Evolutionary conservation across 1,140 invertebrate species (phyloP), one percentile per base, ranked within the genome.

Genomic region (Listronotus oregonensis): DNA sequence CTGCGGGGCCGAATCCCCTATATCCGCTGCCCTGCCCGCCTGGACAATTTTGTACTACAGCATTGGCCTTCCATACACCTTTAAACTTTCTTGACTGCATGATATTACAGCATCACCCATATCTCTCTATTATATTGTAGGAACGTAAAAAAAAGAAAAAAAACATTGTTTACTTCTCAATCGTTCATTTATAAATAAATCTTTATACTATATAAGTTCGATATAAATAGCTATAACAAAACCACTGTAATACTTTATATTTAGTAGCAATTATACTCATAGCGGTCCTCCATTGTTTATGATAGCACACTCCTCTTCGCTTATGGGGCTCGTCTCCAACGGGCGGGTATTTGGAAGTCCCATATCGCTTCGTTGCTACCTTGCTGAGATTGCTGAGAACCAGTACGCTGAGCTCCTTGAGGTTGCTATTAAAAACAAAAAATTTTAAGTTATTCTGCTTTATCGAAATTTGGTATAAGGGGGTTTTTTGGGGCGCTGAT

Each of bases 271-370:
- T 18, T 18, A 21, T 6, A n/a, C 44, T 46, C 62, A 70, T 17
- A 70, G 43, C 12, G 72, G 72, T 17, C 73, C 73, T n/a, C 75
- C 75, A 37, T 71, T 71, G 49, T 77, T 77, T 18, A 77, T 75
- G 14, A 66, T 51, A 21, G 70, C 74, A 50, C 73, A 73, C 58
- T 77, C 75, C 17, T 74, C 59, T 46, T 75, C 70, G 61, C 63
- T 67, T 6, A 77, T 11, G 74, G 71, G 15, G 61, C 69, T 59
- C 75, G 58, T 64, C 60, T 71, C 64, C 66, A 77, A 17, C 74
- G 66, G 14, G 54, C 50, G 15, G 75, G 74, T 39, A 77, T 64
- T 71, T 77, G 73, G 54, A 77, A 77, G 51, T 77, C 75, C 66
- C 74, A 77, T 57, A 77, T 69, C 7, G 66, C 42, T 52, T 71